A percentile compares a stretch with the other conserved stretches of the same genome.
Conservation (phyloP, 1,140 invertebrate genomes). For the Anadara kagoshimensis region DNA sequence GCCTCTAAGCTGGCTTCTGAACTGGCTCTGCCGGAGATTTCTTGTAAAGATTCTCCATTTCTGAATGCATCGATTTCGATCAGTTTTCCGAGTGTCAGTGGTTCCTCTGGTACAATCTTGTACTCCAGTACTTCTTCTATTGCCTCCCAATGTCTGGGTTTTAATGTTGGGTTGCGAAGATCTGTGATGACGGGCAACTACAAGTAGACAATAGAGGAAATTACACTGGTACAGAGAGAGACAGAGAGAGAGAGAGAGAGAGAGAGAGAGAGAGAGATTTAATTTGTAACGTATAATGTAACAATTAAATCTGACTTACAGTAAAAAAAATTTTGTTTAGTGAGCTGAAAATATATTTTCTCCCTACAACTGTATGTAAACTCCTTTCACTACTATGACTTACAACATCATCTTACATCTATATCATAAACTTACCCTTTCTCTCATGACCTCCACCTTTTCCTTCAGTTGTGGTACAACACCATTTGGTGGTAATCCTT, state of each 20-base stretch:
- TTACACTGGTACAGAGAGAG: no score
- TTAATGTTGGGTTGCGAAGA: constrained; percentile 71
- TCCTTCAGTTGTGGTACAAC: constrained; percentile 72
- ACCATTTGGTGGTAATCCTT: constrained; percentile 76
- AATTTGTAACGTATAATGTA: no score
- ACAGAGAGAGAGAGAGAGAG: no score
- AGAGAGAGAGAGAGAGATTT: no score
- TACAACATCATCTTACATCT: background rate
- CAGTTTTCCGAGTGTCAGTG: constrained; percentile 72
- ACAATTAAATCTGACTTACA: no score
- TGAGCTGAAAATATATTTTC: no score
- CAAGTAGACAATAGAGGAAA: constrained; percentile 23
- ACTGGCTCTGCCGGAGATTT: constrained; percentile 88
- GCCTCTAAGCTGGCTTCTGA: constrained; percentile 87
- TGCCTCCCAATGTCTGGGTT: constrained; percentile 72
- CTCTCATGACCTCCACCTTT: constrained; percentile 72
- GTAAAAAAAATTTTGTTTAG: no score
- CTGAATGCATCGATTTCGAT: constrained; percentile 79
- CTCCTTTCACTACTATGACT: no score
- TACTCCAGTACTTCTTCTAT: constrained; percentile 70
- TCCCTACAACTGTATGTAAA: no score
- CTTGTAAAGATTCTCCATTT: constrained; percentile 83
- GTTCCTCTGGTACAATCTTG: constrained; percentile 68
- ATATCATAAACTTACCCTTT: constrained; percentile 63
- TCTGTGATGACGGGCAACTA: constrained; percentile 76